phyloP scores from a whole-genome alignment of 2,888 invertebrate genomes.

The Epistrophella euchroma region DNA sequence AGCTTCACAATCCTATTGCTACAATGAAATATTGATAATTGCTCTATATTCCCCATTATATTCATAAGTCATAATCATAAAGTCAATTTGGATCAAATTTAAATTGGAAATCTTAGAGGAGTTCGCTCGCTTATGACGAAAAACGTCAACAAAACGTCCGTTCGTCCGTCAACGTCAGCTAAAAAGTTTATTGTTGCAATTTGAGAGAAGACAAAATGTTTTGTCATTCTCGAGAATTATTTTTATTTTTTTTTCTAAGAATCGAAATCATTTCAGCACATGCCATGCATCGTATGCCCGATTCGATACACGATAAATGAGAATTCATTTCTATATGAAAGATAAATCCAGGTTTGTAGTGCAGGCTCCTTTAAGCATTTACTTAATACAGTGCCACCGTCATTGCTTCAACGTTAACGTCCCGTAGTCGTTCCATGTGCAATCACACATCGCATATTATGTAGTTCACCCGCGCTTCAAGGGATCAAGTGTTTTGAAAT shows the following conservation, averaged over 20 bases:
- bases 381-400: background rate
- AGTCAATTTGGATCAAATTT: conserved; percentile 15
- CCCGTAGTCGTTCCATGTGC: no score
- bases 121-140: conserved; percentile 2
- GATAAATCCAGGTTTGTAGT: conserved; percentile 21
- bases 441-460: background rate
- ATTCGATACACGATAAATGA: background rate
- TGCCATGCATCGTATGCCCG: conserved; percentile 10
- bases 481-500: conserved; percentile 32
- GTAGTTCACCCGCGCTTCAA: background rate
- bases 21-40: background rate
- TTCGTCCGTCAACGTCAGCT: conserved; percentile 18
- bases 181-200: conserved; percentile 21
- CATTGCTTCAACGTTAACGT: background rate
- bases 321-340: no score
- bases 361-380: background rate
- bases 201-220: conserved; percentile 11
- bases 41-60: background rate
- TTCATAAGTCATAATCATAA: background rate
- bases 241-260: conserved; percentile 7
- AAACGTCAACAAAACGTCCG: conserved; percentile 12
- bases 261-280: conserved; percentile 28
- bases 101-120: conserved; percentile 3
- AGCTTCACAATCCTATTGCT: no score
- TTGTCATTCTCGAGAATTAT: background rate